phyloP scores from a whole-genome alignment of 2,888 invertebrate species.

The Elysia crispata region DNA sequence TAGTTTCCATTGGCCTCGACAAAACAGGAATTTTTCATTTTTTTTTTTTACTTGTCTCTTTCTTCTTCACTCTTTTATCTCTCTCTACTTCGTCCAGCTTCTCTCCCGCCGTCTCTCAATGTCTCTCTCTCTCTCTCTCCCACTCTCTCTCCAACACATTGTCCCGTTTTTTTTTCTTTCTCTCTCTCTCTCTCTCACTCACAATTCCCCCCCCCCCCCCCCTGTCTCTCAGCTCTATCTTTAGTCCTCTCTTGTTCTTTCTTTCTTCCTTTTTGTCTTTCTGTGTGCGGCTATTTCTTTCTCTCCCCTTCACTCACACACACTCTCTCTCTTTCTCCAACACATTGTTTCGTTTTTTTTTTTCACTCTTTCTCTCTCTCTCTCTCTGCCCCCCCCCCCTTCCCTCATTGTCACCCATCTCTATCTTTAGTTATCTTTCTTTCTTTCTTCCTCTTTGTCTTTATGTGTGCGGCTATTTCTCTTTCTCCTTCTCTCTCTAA shows the following conservation, averaged over 20 bases:
- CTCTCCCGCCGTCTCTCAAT: slow-evolving; percentile 9
- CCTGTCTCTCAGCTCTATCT: neutral
- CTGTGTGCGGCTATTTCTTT: neutral
- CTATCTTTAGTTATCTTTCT: neutral
- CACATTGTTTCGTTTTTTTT: neutral
- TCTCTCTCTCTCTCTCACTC: slow-evolving; percentile 29
- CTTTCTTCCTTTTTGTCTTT: slow-evolving; percentile 27
- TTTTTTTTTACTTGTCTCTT: no score
- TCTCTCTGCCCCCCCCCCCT: slow-evolving; percentile 33
- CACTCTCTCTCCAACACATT: neutral
- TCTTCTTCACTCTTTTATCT: neutral
- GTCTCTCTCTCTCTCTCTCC: slow-evolving; percentile 23
- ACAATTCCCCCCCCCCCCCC: neutral
- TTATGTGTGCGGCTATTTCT: neutral
- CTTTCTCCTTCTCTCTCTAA: neutral
- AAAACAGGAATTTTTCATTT: no score
- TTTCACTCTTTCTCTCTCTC: slow-evolving; percentile 3
- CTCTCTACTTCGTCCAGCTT: neutral
- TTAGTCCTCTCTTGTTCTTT: slow-evolving; percentile 28
- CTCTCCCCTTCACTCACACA: neutral
- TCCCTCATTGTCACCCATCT: no score
- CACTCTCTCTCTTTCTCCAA: neutral
- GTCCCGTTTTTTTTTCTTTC: neutral
- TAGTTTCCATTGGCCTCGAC: no score
- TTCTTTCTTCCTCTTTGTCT: slow-evolving; percentile 17